A percentile compares a stretch with the other conserved stretches of the same genome.
Evolutionary conservation across 2,797 vertebrate genomes (phyloP).

Genomic region (Alcedo quadribrachys): DNA sequence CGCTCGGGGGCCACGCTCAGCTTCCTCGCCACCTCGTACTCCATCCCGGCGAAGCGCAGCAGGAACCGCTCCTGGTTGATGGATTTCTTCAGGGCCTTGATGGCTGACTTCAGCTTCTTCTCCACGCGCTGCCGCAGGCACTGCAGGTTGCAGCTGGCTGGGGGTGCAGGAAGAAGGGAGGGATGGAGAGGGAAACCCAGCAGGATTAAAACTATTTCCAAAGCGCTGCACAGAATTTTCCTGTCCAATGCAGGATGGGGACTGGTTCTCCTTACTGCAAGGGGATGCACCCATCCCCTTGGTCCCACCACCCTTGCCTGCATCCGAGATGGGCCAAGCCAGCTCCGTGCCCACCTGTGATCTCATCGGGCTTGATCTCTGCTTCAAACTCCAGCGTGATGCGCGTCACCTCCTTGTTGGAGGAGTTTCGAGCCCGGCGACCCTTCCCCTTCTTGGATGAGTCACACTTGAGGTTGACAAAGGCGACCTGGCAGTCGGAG

Average conservation of each 20-base stretch:
- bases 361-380: constrained; percentile 92
- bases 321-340: accelerated
- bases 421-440: constrained; percentile 90
- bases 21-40: constrained; percentile 95
- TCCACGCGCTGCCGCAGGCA: constrained; percentile 95
- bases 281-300: no score
- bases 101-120: constrained; percentile 90
- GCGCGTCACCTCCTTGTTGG: constrained; percentile 90
- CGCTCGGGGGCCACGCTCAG: constrained; percentile 77
- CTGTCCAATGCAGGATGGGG: accelerated
- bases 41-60: constrained; percentile 91
- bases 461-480: constrained; percentile 96
- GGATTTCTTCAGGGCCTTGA: constrained; percentile 96
- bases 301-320: not conserved
- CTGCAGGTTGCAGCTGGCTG: constrained; percentile 90
- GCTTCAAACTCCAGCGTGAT: constrained; percentile 97
- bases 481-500: constrained; percentile 94
- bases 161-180: not conserved
- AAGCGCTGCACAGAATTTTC: not conserved
- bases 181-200: not conserved
- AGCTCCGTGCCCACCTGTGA: constrained; percentile 82
- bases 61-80: constrained; percentile 98
- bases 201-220: not conserved
- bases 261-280: not conserved
- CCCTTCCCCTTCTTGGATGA: constrained; percentile 91